Base-by-base conservation (phyloP, 2,113 vertebrate genomes). In the Brachirus orientalis region DNA sequence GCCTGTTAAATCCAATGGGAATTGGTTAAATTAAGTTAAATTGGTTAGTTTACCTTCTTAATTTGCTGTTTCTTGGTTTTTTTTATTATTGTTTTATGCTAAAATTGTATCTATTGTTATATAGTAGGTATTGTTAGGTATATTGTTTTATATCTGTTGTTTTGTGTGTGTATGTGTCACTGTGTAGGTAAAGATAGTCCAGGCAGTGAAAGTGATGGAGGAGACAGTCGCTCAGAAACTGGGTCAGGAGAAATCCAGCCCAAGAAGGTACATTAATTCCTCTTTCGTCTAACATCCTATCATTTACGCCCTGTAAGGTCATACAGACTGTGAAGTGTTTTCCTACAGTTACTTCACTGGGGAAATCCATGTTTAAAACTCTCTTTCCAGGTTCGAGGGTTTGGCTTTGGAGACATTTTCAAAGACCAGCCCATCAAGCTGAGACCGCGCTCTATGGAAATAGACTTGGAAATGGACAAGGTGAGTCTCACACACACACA, bases 381-480 rank as follows among this genome's bases (percentile, higher is more conserved):
- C 6, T 11, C 9, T 12, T 0, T 63, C 16, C 18, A 91, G 89
- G 87, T 99, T 54, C 94, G 95, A 64, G 98, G 97, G n/a, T 94
- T 98, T 70, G 98, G 97, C 59, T 99, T 99, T 75, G 98, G 97
- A 9, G 95, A 99, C 90, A 99, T 99, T 92, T 99, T 99, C 89
- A 99, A 98, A 93, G 97, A 98, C 79, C 96, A 96, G 80, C 95
- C 95, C 64, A 96, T 99, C 89, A 99, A 96, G 80, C 94, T 99
- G 79, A 93, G 97, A 66, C 97, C 98, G 56, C 94, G 96, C 59
- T 99, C 97, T 7, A 93, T 97, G 89, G 97, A 99, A 48, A 77
- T 96, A 60, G 97, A 98, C 72, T 90, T 88, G 5, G 96, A 98
- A 69, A 90, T 86, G 51, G 95, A 97, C 72, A 98, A 96, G 95